Evolutionary conservation across 1,140 invertebrate species (phyloP), one percentile per base, ranked within the genome.

Genomic region (Eubasilissa regina): DNA sequence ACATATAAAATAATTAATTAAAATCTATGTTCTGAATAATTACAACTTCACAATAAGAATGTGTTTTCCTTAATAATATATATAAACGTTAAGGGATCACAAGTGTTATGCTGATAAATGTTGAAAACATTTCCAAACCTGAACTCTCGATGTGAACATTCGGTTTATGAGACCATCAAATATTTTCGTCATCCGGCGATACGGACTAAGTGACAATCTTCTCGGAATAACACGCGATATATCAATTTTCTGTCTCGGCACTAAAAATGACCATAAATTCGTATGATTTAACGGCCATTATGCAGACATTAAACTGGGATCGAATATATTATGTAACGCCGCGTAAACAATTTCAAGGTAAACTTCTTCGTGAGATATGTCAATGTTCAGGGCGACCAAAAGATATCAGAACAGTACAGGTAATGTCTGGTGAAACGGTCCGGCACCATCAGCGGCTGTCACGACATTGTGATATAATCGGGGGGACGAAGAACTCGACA

Each of bases 391-490:
- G 44, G 45, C 12, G 45, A 48, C 15, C 64, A 43, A 68, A 43
- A 64, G 64, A 48, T 68, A 17, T 44, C 15, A 47, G 13, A 68
- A 43, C n/a, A 68, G 17, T 48, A 13, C 15, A 47, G 19, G 44
- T 10, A 19, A 15, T 17, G 45, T 68, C 15, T 44, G 45, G 45
- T 68, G 4, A 45, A 68, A 68, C 13, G 19, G 13, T 13, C 64
- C 64, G 64, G 44, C 62, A 44, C 15, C 19, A 43, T n/a, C 64
- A 17, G 64, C 64, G 15, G 45, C 64, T 45, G 64, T 68, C 64
- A 68, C 64, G 64, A 68, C 64, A 48, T 68, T 55, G 21, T 21
- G 68, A 55, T 55, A 35, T 53, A 19, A 73, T 73, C 53, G 35
- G 68, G 51, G 19, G 19, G 68, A n/a, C 15, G 53, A 43, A 48